phyloP scores from a whole-genome alignment of 2,797 vertebrate species.

The Cercopithecus hamlyni region DNA sequence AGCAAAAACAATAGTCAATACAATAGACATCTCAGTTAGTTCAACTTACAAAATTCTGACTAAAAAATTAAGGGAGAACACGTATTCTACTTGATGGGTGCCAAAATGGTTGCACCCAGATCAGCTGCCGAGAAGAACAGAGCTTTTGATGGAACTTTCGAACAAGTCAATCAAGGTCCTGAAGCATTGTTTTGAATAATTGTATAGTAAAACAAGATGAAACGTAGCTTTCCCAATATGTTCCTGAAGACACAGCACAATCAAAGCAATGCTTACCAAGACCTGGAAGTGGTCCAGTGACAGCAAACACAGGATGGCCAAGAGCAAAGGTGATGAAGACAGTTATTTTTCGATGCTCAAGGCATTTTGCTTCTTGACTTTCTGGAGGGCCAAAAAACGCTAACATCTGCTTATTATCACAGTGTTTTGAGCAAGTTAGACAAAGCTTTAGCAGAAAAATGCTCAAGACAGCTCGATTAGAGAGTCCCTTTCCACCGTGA shows the following conservation, averaged over 20 bases:
- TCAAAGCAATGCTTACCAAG: not conserved
- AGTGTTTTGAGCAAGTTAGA: not conserved
- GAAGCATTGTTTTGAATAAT: not conserved
- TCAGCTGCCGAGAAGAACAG: not conserved
- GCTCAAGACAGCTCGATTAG: not conserved
- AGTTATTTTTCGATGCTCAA: not conserved
- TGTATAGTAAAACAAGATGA: not conserved
- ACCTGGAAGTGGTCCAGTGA: not conserved
- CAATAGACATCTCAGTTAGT: not conserved
- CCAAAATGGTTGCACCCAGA: not conserved
- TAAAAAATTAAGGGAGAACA: not conserved
- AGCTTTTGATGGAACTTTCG: not conserved
- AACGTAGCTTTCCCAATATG: not conserved
- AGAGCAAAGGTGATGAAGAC: not conserved
- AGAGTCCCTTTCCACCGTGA: not conserved
- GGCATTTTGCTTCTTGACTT: not conserved
- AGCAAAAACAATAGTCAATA: not conserved
- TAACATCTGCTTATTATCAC: not conserved
- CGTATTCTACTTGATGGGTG: not conserved
- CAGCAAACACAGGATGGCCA: not conserved
- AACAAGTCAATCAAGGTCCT: not conserved
- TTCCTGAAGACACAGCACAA: not conserved
- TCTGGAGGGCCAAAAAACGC: not conserved
- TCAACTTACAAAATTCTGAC: not conserved
- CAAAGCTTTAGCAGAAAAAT: not conserved